A percentile compares a stretch with the other conserved stretches of the same genome.
Conservation (phyloP, 1,140 invertebrate species). For the Brachionus rotundiformis region DNA sequence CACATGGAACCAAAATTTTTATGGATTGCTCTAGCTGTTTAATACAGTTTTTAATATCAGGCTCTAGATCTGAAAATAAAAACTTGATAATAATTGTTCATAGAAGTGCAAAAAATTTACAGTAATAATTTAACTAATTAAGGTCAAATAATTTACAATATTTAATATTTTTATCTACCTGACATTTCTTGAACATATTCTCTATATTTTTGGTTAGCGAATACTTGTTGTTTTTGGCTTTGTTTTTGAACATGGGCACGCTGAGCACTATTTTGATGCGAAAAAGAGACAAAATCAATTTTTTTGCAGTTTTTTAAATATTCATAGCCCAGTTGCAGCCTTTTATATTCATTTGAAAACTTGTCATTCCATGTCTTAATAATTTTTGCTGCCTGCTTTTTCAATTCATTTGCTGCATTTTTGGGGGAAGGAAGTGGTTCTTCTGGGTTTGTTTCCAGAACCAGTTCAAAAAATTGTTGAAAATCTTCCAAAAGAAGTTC, state of each 20-base stretch:
- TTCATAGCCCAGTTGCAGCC: slow-evolving; percentile 65
- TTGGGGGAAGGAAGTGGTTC: slow-evolving; percentile 66
- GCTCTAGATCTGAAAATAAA: neutral
- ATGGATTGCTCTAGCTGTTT: slow-evolving; percentile 63
- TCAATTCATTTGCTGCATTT: slow-evolving; percentile 64
- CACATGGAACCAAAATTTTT: slow-evolving; percentile 61
- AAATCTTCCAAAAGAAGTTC: slow-evolving; percentile 66
- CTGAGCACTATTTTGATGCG: slow-evolving; percentile 34
- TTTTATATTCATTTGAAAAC: slow-evolving; percentile 66
- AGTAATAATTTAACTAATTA: too few species aligned
- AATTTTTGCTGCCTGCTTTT: slow-evolving; percentile 61
- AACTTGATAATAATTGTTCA: too few species aligned
- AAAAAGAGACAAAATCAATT: slow-evolving; percentile 56
- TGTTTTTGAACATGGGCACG: slow-evolving; percentile 25
- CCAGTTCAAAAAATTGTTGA: slow-evolving; percentile 65
- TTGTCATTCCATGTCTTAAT: slow-evolving; percentile 67
- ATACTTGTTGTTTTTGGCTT: slow-evolving; percentile 33
- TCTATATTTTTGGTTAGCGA: slow-evolving; percentile 9
- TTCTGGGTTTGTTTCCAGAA: slow-evolving; percentile 55
- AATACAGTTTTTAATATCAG: slow-evolving; percentile 57
- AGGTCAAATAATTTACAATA: too few species aligned
- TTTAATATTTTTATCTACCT: too few species aligned
- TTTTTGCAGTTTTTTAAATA: slow-evolving; percentile 67
- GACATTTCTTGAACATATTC: slow-evolving; percentile 12
- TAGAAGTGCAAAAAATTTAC: too few species aligned